Percentiles rank a stretch among this genome's conserved stretches.
Evolutionary conservation across 1,140 invertebrate species (phyloP).

Genomic region (Philotrypesis tridentata): DNA sequence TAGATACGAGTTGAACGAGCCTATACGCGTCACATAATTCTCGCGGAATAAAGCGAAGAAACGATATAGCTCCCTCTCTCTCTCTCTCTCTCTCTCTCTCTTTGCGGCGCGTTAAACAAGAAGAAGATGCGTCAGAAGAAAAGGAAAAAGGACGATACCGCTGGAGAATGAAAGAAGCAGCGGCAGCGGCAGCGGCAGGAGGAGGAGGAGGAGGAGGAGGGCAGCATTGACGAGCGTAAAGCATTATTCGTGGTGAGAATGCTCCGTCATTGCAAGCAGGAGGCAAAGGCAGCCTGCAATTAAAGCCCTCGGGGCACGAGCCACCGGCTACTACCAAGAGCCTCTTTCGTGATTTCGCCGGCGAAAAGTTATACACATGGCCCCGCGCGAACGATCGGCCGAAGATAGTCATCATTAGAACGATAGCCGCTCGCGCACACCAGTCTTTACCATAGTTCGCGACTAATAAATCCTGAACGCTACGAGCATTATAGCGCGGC

Average conservation of each 20-base stretch:
- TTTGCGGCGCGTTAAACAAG: neutral
- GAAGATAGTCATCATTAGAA: conserved; percentile 34
- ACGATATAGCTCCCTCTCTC: neutral
- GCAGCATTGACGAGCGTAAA: conserved; percentile 19
- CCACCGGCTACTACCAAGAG: neutral
- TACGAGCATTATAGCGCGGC: too few relatives aligned
- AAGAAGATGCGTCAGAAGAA: neutral
- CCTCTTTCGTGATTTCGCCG: conserved; percentile 10
- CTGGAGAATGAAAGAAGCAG: neutral
- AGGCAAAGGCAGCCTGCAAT: conserved; percentile 20
- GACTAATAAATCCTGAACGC: neutral
- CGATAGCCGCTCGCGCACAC: neutral
- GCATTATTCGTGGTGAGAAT: conserved; percentile 29
- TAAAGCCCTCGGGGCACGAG: conserved; percentile 16
- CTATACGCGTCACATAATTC: conserved; percentile 35
- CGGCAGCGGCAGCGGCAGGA: neutral
- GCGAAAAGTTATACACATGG: conserved; percentile 6
- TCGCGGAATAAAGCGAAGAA: conserved; percentile 14
- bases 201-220: neutral
- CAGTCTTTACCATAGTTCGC: neutral
- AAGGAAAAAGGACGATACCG: neutral
- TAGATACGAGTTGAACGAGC: conserved; percentile 15
- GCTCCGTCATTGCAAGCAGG: conserved; percentile 25
- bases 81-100: neutral
- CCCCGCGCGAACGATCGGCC: neutral